A percentile compares a stretch with the other conserved stretches of the same genome.
phyloP scores from a whole-genome alignment of 1,140 invertebrate genomes.

The Cecropterus lyciades region DNA sequence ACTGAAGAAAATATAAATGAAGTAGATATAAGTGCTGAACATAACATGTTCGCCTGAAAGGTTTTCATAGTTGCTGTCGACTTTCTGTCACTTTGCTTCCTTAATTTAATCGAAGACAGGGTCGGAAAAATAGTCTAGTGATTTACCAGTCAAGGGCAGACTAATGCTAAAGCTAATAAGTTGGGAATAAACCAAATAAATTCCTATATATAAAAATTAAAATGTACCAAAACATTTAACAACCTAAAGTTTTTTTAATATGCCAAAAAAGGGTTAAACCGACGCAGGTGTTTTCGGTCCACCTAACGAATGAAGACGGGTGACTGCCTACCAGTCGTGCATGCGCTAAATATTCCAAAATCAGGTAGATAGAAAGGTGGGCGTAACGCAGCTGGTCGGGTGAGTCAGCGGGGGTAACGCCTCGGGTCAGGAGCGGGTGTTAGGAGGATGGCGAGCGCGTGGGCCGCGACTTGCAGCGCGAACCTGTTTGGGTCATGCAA shows the following conservation, averaged over 20 bases:
- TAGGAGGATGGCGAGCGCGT: conserved; percentile 67
- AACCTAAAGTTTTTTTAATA: neutral
- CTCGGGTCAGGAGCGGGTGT: conserved; percentile 49
- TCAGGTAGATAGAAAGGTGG: conserved; percentile 40
- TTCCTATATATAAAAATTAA: too few relatives aligned
- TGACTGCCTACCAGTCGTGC: neutral
- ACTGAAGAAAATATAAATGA: neutral
- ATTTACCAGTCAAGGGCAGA: too few relatives aligned
- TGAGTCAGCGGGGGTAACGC: conserved; percentile 65
- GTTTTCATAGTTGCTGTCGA: too few relatives aligned
- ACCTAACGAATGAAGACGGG: neutral
- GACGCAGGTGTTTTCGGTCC: neutral
- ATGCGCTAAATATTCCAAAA: conserved; percentile 29
- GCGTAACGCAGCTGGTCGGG: conserved; percentile 49
- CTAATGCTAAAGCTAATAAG: too few relatives aligned
- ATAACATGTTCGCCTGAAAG: too few relatives aligned
- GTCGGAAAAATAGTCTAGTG: too few relatives aligned
- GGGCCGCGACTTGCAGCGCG: conserved; percentile 66
- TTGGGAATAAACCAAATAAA: too few relatives aligned
- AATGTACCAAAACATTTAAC: too few relatives aligned
- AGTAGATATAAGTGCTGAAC: too few relatives aligned
- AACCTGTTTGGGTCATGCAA: conserved; percentile 81
- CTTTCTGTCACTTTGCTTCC: too few relatives aligned
- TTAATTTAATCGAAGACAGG: too few relatives aligned
- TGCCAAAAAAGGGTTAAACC: neutral